Conservation (phyloP, 2,113 vertebrate genomes). For the Platysternon megacephalum region DNA sequence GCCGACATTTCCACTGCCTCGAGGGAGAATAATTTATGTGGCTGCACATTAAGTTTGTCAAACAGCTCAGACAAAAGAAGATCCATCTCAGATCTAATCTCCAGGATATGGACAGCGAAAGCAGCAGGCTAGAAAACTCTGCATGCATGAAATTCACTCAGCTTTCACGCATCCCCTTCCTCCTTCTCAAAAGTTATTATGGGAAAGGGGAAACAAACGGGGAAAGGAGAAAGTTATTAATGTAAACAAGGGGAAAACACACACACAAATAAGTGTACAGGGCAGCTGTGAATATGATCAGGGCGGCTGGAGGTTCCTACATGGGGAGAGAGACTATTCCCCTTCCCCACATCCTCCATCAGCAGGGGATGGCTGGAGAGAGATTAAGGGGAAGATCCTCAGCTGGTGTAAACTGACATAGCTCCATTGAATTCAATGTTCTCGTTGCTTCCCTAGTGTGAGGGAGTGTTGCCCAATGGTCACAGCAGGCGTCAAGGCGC, state of each 20-base stretch:
- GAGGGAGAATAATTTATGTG: slow-evolving; percentile 48
- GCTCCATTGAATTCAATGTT: too few species aligned
- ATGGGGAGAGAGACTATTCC: neutral
- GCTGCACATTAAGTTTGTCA: slow-evolving; percentile 40
- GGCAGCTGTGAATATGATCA: neutral
- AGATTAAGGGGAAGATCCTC: neutral
- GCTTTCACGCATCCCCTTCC: neutral
- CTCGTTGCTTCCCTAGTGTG: neutral
- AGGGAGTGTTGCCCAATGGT: neutral
- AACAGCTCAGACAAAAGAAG: slow-evolving; percentile 34
- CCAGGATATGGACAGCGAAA: neutral
- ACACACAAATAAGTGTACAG: rapidly evolving
- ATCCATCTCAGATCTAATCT: slow-evolving; percentile 36
- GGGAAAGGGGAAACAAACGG: neutral
- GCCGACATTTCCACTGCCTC: neutral
- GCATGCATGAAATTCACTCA: neutral
- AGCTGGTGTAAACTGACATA: neutral
- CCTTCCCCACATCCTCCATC: neutral
- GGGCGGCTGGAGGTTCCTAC: neutral
- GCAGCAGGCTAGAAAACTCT: slow-evolving; percentile 36
- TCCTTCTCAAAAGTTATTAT: slow-evolving; percentile 4
- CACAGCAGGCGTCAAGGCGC: neutral
- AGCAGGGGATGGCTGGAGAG: too few species aligned
- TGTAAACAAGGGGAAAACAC: neutral
- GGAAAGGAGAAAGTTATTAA: neutral